Conservation (phyloP, 1,140 invertebrate genomes). For the Glossosoma conforme region DNA sequence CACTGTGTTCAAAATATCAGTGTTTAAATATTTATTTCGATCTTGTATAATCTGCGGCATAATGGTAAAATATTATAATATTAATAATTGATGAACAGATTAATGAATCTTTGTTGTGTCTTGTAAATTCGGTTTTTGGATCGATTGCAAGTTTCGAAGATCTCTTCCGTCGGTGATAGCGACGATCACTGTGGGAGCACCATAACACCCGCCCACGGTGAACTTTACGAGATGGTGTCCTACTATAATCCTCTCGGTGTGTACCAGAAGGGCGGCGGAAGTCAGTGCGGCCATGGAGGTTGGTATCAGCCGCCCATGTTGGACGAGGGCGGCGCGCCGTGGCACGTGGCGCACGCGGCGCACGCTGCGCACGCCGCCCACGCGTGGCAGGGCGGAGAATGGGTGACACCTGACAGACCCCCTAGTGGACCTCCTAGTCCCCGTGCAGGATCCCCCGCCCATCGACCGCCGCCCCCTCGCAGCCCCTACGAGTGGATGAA, state of each 20-base stretch:
- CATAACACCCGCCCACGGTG: too few species aligned
- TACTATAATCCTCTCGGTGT: constrained; percentile 55
- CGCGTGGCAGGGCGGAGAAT: constrained; percentile 18
- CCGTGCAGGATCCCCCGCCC: constrained; percentile 42
- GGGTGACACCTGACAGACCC: constrained; percentile 34
- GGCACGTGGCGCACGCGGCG: constrained; percentile 39
- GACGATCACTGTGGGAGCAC: too few species aligned
- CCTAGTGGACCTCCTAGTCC: constrained; percentile 35
- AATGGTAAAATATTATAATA: too few species aligned
- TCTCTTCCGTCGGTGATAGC: too few species aligned
- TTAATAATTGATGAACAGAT: too few species aligned
- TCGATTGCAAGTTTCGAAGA: too few species aligned
- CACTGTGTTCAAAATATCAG: too few species aligned
- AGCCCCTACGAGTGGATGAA: constrained; percentile 89
- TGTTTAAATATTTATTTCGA: too few species aligned
- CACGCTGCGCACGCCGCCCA: constrained; percentile 36
- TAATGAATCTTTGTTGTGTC: too few species aligned
- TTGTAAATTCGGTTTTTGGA: too few species aligned
- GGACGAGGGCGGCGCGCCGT: constrained; percentile 34
- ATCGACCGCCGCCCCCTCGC: constrained; percentile 59
- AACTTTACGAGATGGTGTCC: constrained; percentile 47
- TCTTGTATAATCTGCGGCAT: too few species aligned
- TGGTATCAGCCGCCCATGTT: constrained; percentile 38
- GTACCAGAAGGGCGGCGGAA: constrained; percentile 51
- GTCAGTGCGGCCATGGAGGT: constrained; percentile 40